phyloP scores from a whole-genome alignment of 2,888 invertebrate genomes.

The Teleiodes luculella region DNA sequence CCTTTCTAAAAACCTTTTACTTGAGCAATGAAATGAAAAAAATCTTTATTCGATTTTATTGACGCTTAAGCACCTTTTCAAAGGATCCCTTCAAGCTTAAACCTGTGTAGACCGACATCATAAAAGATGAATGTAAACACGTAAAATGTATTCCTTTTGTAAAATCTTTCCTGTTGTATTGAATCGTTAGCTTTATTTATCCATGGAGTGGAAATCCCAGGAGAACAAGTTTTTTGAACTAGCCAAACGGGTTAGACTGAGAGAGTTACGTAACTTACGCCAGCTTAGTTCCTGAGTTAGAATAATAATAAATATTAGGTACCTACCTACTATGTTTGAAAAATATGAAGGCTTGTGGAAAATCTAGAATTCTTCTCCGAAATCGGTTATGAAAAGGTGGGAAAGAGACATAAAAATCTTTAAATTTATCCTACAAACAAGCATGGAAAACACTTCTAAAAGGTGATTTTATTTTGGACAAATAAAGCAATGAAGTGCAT shows the following conservation, averaged over 20 bases:
- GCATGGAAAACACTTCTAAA: too few species aligned
- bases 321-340: too few species aligned
- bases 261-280: too few species aligned
- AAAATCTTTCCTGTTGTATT: not conserved
- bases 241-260: not conserved
- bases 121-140: not conserved
- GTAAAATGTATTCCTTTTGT: not conserved
- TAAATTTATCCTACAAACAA: too few species aligned
- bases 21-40: not conserved
- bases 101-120: not conserved
- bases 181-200: not conserved
- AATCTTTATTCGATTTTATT: not conserved
- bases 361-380: too few species aligned
- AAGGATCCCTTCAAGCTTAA: not conserved
- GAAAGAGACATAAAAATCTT: too few species aligned
- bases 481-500: too few species aligned
- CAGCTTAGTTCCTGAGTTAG: too few species aligned
- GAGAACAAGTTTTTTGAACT: not conserved
- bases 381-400: too few species aligned
- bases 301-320: too few species aligned
- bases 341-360: too few species aligned
- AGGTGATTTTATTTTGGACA: too few species aligned
- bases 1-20: not conserved
- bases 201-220: not conserved
- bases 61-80: not conserved